Percentiles rank a stretch among this genome's conserved stretches.
phyloP scores from a whole-genome alignment of 1,140 invertebrate species.

The Drosophila mauritiana region DNA sequence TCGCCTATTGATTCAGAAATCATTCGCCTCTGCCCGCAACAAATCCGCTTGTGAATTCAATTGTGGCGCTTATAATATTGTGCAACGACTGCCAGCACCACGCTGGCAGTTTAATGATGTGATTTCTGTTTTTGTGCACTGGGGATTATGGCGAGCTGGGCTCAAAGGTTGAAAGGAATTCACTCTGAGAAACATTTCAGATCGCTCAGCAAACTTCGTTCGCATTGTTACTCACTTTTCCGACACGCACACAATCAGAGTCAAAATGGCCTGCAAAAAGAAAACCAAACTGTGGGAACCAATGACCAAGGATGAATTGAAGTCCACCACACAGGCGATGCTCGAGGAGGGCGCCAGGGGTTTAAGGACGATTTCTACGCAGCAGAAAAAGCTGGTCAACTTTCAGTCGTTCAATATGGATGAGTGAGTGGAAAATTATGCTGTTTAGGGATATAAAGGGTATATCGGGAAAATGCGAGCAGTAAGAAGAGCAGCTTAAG shows the following conservation, averaged over 20 bases:
- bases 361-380: constrained; percentile 20
- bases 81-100: constrained; percentile 9
- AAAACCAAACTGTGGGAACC: constrained; percentile 57
- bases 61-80: constrained; percentile 43
- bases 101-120: constrained; percentile 56
- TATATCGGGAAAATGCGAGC: not conserved
- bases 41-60: constrained; percentile 62
- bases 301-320: constrained; percentile 44
- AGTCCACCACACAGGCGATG: constrained; percentile 64
- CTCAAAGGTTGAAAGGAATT: constrained; percentile 7
- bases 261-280: constrained; percentile 43
- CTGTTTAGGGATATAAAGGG: not conserved
- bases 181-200: constrained; percentile 11
- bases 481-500: not conserved
- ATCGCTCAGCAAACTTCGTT: constrained; percentile 3
- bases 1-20: constrained; percentile 54
- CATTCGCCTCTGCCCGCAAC: constrained; percentile 42
- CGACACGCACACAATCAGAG: not conserved
- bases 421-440: constrained; percentile 41
- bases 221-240: constrained; percentile 1
- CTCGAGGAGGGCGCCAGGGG: constrained; percentile 52
- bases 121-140: constrained; percentile 50
- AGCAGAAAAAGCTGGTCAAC: constrained; percentile 58
- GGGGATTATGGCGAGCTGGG: constrained; percentile 4
- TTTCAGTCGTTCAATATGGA: constrained; percentile 71